Evolutionary conservation across 1,140 invertebrate genomes (phyloP).

Genomic region (Drosophila pseudoobscura): DNA sequence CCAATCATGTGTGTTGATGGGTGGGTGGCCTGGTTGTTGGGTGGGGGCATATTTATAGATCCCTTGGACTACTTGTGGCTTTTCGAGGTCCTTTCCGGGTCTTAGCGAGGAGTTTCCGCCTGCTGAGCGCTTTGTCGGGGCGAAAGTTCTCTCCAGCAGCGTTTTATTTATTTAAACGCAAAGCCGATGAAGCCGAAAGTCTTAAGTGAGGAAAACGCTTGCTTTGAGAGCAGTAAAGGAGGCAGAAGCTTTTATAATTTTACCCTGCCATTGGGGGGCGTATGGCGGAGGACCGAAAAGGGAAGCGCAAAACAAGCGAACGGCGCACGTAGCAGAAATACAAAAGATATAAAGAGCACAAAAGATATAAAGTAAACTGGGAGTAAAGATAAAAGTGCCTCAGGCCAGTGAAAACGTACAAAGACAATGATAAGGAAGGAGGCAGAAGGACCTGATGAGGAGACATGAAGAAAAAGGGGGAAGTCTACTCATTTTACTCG

Average conservation of each 20-base stretch:
- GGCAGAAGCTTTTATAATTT: constrained; percentile 64
- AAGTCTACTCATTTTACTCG: background rate
- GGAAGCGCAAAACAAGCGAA: constrained; percentile 7
- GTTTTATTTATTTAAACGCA: constrained; percentile 73
- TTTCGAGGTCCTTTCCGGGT: constrained; percentile 31
- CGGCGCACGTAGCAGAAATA: constrained; percentile 54
- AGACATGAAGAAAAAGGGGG: constrained; percentile 15
- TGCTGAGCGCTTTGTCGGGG: constrained; percentile 38
- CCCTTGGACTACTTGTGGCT: constrained; percentile 56
- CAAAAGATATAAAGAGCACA: constrained; percentile 55
- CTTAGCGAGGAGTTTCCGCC: constrained; percentile 33
- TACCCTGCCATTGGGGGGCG: constrained; percentile 11
- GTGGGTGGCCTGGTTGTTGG: background rate
- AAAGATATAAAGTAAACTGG: constrained; percentile 76
- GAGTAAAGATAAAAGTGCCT: constrained; percentile 72
- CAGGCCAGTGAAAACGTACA: constrained; percentile 50
- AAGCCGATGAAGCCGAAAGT: constrained; percentile 74
- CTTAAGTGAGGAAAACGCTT: constrained; percentile 65
- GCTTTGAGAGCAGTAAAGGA: constrained; percentile 49
- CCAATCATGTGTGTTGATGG: constrained; percentile 16
- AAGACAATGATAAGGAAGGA: constrained; percentile 63
- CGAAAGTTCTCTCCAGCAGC: constrained; percentile 38
- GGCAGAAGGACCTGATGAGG: background rate
- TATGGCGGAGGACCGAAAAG: background rate
- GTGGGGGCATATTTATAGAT: constrained; percentile 21